Evolutionary conservation across 2,888 invertebrate genomes (phyloP).

Genomic region (Theodoxus fluviatilis): DNA sequence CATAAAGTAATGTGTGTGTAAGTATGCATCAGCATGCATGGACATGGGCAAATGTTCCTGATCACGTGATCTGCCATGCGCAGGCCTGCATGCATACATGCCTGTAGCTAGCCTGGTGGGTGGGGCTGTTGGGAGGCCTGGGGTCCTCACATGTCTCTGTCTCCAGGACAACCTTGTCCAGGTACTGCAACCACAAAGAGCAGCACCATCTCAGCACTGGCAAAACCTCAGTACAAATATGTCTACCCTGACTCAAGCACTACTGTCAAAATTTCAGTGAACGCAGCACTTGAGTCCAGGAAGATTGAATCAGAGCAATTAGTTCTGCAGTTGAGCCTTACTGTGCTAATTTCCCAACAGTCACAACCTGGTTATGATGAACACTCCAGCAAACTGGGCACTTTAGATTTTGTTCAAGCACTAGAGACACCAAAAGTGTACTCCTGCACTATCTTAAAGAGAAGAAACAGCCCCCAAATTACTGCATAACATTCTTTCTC

Average conservation of each 20-base stretch:
- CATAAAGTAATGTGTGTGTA: no score
- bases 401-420: no score
- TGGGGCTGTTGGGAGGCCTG: conserved; percentile 65
- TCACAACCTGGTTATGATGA: background rate
- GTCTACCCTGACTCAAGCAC: background rate
- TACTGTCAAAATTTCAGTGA: background rate
- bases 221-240: background rate
- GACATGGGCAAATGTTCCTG: no score
- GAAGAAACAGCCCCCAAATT: no score
- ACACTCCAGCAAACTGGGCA: no score
- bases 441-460: no score
- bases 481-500: no score
- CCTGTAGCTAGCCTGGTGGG: conserved; percentile 49
- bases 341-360: background rate
- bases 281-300: conserved; percentile 29
- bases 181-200: conserved; percentile 64
- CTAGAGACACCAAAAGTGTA: no score
- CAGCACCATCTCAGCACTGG: background rate
- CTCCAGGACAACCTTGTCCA: conserved; percentile 92
- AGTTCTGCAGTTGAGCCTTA: no score
- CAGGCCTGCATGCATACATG: conserved; percentile 24
- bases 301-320: background rate
- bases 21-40: no score
- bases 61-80: no score
- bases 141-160: conserved; percentile 92